Evolutionary conservation across 2,797 vertebrate species (phyloP), one percentile per base, ranked within the genome.

Genomic region (Sarcophilus harrisii): DNA sequence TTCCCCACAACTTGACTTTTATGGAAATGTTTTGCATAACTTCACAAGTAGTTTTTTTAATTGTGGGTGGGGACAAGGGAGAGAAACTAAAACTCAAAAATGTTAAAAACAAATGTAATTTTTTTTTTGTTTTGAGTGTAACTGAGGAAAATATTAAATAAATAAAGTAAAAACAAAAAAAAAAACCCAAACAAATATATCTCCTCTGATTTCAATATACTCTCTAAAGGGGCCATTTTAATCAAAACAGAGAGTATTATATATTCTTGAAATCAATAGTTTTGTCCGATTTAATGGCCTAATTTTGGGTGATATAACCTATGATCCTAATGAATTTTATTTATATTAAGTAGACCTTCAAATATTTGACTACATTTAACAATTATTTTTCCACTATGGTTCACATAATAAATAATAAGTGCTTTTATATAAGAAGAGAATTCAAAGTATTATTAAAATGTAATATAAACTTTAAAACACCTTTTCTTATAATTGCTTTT

Each of bases 281-380:
- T 81, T 81, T 81, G n/a, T 21, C 38, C 9, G 81, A 81, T 45
- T 24, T 81, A 45, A n/a, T 45, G 73, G 10, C 38, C 18, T 45
- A 45, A 3, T 81, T 9, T 45, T 45, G 5, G 45, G 66, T 81
- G 73, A 18, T 38, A 8, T 73, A n/a, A n/a, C 38, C 73, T 24
- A 38, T 38, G 5, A 38, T 73, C 8, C 11, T 90, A 93, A 90
- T 57, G 2, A 4, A 94, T 58, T 66, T 94, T 95, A 59, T 90
- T 4, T 55, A 73, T 90, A 91, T 93, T 91, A 96, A 55, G 10
- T 21, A 0, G 27, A 81, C 18, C 57, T 13, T 92, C 27, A 89
- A 66, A 92, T 54, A 95, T 95, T 90, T 93, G 28, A n/a, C 95
- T 95, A 90, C 6, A 24, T 58, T 95, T 95, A 90, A 60, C 54